Conservation (phyloP, 2,797 vertebrate species). For the Myotis planiceps region DNA sequence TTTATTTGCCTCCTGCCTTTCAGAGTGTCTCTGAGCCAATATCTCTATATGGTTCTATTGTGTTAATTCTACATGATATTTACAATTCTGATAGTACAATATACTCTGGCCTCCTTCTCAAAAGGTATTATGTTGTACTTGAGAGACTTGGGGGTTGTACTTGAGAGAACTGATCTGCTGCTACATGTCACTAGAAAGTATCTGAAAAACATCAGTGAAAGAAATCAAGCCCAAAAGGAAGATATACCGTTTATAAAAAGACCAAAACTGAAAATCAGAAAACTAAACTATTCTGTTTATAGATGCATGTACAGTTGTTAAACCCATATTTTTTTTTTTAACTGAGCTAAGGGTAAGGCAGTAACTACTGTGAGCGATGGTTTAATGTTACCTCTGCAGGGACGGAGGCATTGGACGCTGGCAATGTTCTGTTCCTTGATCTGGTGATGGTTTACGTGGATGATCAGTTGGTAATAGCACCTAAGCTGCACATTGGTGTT, state of each 20-base stretch:
- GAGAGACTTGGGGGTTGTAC: neutral
- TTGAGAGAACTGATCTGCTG: neutral
- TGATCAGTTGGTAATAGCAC: neutral
- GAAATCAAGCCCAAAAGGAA: neutral
- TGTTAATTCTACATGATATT: neutral
- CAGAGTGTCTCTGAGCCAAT: neutral
- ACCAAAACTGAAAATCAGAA: neutral
- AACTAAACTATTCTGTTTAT: neutral
- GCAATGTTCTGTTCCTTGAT: neutral
- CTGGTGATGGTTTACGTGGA: neutral
- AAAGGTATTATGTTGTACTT: neutral
- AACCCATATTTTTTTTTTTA: neutral
- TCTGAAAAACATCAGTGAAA: neutral
- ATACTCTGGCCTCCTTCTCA: neutral
- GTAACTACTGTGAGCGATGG: neutral
- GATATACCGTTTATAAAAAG: neutral
- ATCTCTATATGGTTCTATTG: neutral
- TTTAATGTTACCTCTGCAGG: neutral
- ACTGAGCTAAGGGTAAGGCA: neutral
- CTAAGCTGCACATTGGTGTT: neutral
- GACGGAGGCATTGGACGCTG: neutral
- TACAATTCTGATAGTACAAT: neutral
- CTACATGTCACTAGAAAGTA: neutral
- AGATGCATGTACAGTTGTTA: neutral
- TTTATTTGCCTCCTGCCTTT: neutral